Base-by-base conservation (phyloP, 2,113 vertebrate species). In the Chunga burmeisteri region DNA sequence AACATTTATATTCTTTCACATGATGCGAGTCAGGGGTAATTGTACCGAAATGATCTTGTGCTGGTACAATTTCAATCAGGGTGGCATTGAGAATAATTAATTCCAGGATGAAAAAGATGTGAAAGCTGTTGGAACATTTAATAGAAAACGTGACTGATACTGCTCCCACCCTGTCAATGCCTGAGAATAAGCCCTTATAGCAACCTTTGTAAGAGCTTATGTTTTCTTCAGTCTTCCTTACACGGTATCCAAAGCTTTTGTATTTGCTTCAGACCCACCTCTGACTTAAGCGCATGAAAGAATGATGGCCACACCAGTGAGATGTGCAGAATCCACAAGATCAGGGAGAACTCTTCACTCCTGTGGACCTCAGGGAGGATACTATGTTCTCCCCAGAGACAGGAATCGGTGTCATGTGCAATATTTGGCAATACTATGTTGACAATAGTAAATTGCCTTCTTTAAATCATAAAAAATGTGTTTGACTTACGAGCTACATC, bases 1-100 rank as follows among this genome's bases (percentile, higher is more conserved):
- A 74, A 62, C 2, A 3, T 53, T 78, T 74, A 38, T 62, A 62
- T 86, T 95, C 58, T 82, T 77, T 83, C 58, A 75, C 29, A n/a
- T 53, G 11, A 53, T 55, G 27, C 1, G 2, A 81, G 22, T 50
- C 55, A 46, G 42, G 52, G 71, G 50, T 78, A 92, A 92, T 65
- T 74, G 67, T 81, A 88, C 27, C 65, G 62, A 83, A 92, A 92
- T 73, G 70, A 95, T 88, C 44, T 68, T 65, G 66, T 40, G 23
- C 79, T 86, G 40, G 58, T 94, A 82, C 21, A 68, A 90, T 94
- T 93, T 97, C 53, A 80, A 5, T 91, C 32, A 83, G 81, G 42
- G 55, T 74, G 38, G 52, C 5, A 2, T 66, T 83, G 63, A 88
- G 46, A 91, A 66, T 86, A 94, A 94, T 88, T 88, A 86, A 88